A percentile compares a stretch with the other conserved stretches of the same genome.
These are phyloP conservation scores for Syndactyla subalaris DNA, from an alignment of 2,797 vertebrate genomes.

Conservation along the genomic window DNA sequence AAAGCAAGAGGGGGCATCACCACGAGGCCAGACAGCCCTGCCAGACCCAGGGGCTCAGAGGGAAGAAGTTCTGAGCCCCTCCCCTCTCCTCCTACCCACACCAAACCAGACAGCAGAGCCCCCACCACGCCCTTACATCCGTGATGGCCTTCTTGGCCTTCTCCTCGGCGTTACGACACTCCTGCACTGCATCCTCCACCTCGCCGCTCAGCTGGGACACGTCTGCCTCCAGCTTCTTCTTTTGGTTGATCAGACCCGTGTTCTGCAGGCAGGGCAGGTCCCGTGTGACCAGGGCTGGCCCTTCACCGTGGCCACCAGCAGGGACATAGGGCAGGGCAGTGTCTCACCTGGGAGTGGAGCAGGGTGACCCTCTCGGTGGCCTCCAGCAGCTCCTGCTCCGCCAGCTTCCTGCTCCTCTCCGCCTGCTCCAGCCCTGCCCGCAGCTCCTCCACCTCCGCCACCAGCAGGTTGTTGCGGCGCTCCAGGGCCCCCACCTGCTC, in stretches of 20 bases:
- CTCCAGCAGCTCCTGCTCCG: constrained; percentile 91
- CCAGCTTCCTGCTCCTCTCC: constrained; percentile 87
- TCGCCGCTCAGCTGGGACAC: constrained; percentile 84
- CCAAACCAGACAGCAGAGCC: accelerated
- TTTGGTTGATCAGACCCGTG: constrained; percentile 89
- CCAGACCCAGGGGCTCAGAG: neutral
- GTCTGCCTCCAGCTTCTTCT: constrained; percentile 92
- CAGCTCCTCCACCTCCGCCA: constrained; percentile 89
- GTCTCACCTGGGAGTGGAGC: constrained; percentile 87
- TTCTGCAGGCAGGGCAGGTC: constrained; percentile 78
- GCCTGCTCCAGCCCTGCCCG: constrained; percentile 87
- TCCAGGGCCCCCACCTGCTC: constrained; percentile 88
- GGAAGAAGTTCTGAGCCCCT: neutral
- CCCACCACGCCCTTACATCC: constrained; percentile 76
- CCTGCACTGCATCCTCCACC: constrained; percentile 89
- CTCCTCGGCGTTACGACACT: constrained; percentile 89
- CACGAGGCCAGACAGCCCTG: neutral
- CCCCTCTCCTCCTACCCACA: neutral
- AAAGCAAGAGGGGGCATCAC: neutral
- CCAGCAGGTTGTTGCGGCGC: constrained; percentile 86
- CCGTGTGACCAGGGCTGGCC: neutral
- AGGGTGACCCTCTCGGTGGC: constrained; percentile 89
- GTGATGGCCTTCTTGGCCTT: constrained; percentile 95
- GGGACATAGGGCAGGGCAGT: accelerated
- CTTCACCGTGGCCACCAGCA: accelerated